Conservation (phyloP, 2,113 vertebrate species). For the Cynocephalus volans region DNA sequence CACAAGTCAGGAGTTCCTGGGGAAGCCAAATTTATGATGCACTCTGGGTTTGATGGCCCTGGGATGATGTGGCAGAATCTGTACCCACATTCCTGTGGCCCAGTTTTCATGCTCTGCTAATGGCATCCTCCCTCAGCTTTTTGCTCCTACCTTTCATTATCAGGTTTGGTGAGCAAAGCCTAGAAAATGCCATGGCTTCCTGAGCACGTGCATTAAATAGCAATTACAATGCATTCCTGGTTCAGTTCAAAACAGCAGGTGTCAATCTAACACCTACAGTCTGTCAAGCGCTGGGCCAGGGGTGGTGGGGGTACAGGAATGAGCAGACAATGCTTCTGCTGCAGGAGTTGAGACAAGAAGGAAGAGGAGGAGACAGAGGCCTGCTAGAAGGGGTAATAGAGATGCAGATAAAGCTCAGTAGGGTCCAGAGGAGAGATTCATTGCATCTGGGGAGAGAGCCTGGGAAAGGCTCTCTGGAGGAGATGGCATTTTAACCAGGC, state of each 20-base stretch:
- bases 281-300: background rate
- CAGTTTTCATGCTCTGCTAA: background rate
- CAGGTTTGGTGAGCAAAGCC: background rate
- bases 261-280: background rate
- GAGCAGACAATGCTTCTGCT: background rate
- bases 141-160: slow-evolving; percentile 43
- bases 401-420: background rate
- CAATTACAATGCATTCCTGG: background rate
- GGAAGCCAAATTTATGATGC: background rate
- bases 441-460: background rate
- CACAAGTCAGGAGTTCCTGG: background rate
- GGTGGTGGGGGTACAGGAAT: too few species aligned
- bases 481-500: background rate
- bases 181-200: background rate
- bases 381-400: background rate
- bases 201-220: background rate
- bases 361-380: background rate
- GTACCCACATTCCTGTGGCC: background rate
- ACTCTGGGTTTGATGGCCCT: too few species aligned
- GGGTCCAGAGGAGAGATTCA: background rate
- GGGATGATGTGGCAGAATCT: background rate
- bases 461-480: slow-evolving; percentile 13
- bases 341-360: background rate
- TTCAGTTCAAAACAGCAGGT: background rate
- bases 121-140: background rate